Conservation (phyloP, 2,888 invertebrate species). For the Mallateleia sp. region DNA sequence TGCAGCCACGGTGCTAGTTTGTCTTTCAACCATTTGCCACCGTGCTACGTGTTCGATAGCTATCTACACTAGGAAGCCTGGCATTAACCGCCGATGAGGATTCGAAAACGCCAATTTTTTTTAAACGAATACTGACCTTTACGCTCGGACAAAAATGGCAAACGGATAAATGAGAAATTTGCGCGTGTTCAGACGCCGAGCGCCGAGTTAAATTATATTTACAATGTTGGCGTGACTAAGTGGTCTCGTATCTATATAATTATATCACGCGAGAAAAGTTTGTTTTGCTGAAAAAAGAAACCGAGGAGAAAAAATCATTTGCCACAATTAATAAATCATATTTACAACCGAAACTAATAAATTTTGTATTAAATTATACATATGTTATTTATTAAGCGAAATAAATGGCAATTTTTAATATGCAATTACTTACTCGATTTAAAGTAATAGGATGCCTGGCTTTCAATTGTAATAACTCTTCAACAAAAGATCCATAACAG, state of each 20-base stretch:
- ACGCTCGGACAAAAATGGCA: slow-evolving; percentile 11
- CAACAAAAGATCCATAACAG: slow-evolving; percentile 92
- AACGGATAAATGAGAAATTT: slow-evolving; percentile 24
- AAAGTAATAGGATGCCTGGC: slow-evolving; percentile 81
- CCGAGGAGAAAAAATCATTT: slow-evolving; percentile 39
- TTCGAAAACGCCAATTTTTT: slow-evolving; percentile 47
- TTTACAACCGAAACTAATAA: too few relatives aligned
- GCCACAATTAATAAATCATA: slow-evolving; percentile 65
- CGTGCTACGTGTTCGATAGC: slow-evolving; percentile 48
- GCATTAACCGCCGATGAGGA: slow-evolving; percentile 12
- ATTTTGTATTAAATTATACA: too few relatives aligned
- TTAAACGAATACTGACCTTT: slow-evolving; percentile 39
- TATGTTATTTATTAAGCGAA: too few relatives aligned
- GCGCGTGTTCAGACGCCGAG: slow-evolving; percentile 45
- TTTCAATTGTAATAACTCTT: slow-evolving; percentile 87
- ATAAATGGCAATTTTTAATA: too few relatives aligned
- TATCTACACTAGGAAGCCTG: slow-evolving; percentile 38
- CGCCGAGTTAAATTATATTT: slow-evolving; percentile 61
- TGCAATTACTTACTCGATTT: slow-evolving; percentile 72
- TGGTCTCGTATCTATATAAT: slow-evolving; percentile 61
- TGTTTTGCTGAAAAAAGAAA: slow-evolving; percentile 38
- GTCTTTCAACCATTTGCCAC: slow-evolving; percentile 67
- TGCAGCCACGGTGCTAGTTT: slow-evolving; percentile 58
- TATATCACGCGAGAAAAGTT: slow-evolving; percentile 65
- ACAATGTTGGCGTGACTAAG: slow-evolving; percentile 72